Conservation (phyloP, 2,888 invertebrate genomes). For the Ramazzottius varieornatus region DNA sequence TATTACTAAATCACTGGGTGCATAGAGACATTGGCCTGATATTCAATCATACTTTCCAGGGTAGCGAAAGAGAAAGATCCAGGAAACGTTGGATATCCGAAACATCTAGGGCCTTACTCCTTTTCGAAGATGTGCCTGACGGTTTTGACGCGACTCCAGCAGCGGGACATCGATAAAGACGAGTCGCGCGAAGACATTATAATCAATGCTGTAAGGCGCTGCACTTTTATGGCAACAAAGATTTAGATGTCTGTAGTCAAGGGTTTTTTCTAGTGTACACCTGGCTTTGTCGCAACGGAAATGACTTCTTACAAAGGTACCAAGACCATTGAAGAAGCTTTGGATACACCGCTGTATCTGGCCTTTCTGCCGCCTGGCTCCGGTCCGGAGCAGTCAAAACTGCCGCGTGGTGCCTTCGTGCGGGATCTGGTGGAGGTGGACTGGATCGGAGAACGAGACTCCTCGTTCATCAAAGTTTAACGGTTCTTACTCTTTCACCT, state of each 20-base stretch:
- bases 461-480: too few species aligned
- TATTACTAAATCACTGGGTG: too few species aligned
- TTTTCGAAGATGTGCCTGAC: neutral
- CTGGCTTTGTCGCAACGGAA: slow-evolving; percentile 5
- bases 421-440: neutral
- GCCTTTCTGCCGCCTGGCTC: neutral
- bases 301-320: slow-evolving; percentile 6
- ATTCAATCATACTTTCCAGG: too few species aligned
- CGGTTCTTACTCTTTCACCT: too few species aligned
- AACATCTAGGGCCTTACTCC: neutral
- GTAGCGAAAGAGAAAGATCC: neutral
- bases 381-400: neutral
- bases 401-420: neutral
- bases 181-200: neutral
- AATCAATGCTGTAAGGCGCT: neutral
- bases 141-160: neutral
- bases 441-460: neutral
- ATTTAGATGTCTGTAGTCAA: too few species aligned
- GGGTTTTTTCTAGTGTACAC: slow-evolving; percentile 5
- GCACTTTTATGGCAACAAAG: too few species aligned
- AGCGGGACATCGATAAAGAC: neutral
- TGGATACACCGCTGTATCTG: neutral
- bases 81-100: neutral
- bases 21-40: too few species aligned
- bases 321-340: slow-evolving; percentile 6